Evolutionary conservation across 2,888 invertebrate species (phyloP), one percentile per base, ranked within the genome.

Genomic region (Lagria hirta): DNA sequence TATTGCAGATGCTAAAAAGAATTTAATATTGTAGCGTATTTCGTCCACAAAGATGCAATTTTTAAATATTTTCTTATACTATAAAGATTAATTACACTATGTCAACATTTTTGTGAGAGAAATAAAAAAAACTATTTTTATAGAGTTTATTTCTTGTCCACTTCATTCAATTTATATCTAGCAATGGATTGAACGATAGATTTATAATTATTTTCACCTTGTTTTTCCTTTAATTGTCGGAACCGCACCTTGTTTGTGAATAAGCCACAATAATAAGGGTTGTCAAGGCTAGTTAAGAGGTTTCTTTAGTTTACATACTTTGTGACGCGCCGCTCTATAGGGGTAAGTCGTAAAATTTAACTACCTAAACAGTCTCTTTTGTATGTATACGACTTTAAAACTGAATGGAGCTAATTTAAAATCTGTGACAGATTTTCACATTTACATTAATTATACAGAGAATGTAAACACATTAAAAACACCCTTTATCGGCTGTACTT

Each of bases 291-390:
- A 55, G 53, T 57, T 58, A 58, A 58, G 57, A 58, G 62, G 61
- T 57, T 63, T 63, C 59, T 53, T 55, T 49, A 55, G 61, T 61
- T 62, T 58, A 61, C 59, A 55, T 58, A 56, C 58, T 60, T 57
- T 62, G 52, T 55, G 52, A 55, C 57, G 50, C 51, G 54, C 60
- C 56, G 58, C 61, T 48, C 53, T 37, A 50, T 57, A 53, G 53
- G 54, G 52, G 48, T 48, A 44, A 21, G 45, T 49, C 52, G 48
- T 58, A 58, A 58, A 56, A 57, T 54, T 58, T 58, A 58, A 58
- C 52, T 54, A 54, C 51, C 48, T 53, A 48, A 46, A 51, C 45
- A 49, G 40, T 36, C 27, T 24, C 17, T 21, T n/a, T 23, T 26
- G 18, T 26, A 18, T 35, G 15, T 35, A 23, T 10, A 30, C 17